Base-by-base conservation (phyloP, 2,797 vertebrate species). In the Manis javanica region DNA sequence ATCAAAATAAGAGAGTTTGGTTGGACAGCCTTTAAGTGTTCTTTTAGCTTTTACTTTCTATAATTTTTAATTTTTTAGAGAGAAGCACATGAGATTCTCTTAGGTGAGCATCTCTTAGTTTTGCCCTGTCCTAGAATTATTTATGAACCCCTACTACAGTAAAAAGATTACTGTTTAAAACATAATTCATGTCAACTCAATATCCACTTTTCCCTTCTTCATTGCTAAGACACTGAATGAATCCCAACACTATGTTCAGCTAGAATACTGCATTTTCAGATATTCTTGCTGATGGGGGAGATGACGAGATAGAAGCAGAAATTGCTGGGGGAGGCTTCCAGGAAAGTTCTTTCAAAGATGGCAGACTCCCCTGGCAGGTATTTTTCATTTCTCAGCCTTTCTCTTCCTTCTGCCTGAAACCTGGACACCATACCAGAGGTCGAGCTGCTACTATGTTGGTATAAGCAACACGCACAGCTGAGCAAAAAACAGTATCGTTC, bases 271-370 rank as follows among this genome's bases (percentile, higher is more conserved):
- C 3, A 26, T n/a, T 87, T 92, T 85, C 26, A 49, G 74, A 66
- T 1, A 6, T 7, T 10, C 16, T 63, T 39, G 55, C 24, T 82
- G 39, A 34, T 59, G 31, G 12, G 57, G 55, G 57, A 18, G 37
- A n/a, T 83, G 85, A 72, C 9, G 14, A 75, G 24, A 85, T 39
- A 46, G 37, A 42, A 89, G 6, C n/a, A 61, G 42, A 53, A 81
- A 49, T 31, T 85, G 24, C 75, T 57, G 9, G 9, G 37, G 34
- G 61, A 74, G 16, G 7, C 24, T 66, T 89, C 49, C 21, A 8
- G 34, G 29, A 51, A 91, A 81, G 39, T 61, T 92, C 94, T 96
- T 88, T 74, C n/a, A 86, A 94, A 86, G 63, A 87, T n/a, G 53
- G 63, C 46, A 71, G 82, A 37, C 29, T 69, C 26, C 46, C 9